These are phyloP conservation scores for Podarcis cretensis DNA, from an alignment of 2,113 vertebrate species.

Conservation along the genomic window DNA sequence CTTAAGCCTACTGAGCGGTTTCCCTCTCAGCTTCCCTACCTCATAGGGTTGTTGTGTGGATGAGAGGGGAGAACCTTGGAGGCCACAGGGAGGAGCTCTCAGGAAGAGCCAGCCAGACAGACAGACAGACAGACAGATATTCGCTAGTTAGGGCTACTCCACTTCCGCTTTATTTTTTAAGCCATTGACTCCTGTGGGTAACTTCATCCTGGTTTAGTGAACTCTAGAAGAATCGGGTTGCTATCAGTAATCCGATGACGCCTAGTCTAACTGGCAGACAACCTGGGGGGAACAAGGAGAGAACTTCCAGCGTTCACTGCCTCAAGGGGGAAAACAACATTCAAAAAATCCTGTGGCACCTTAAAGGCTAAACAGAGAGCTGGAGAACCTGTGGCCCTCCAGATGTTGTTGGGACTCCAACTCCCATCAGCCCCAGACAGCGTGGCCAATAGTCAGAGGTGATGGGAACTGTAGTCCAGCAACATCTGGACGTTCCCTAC, in stretches of 20 bases:
- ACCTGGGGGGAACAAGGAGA: background rate
- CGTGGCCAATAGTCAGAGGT: no score
- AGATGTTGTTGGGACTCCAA: background rate
- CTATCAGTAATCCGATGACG: background rate
- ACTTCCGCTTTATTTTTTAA: no score
- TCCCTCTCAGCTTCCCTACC: background rate
- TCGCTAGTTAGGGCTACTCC: no score
- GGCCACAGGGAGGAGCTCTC: background rate
- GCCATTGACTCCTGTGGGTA: background rate
- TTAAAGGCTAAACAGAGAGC: no score
- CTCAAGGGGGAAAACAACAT: background rate
- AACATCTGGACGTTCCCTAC: background rate
- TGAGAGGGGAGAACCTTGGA: background rate
- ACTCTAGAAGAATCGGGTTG: no score
- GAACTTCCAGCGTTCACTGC: background rate
- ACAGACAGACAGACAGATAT: background rate
- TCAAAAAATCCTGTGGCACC: no score
- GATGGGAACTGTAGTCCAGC: background rate
- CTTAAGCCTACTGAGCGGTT: background rate
- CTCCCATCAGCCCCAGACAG: background rate
- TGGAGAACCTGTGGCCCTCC: background rate
- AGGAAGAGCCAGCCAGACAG: background rate
- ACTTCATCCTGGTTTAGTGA: background rate
- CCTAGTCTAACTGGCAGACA: background rate
- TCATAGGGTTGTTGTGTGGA: background rate